A percentile compares a stretch with the other conserved stretches of the same genome.
Evolutionary conservation across 2,888 invertebrate species (phyloP).

Genomic region (Pecten maximus): DNA sequence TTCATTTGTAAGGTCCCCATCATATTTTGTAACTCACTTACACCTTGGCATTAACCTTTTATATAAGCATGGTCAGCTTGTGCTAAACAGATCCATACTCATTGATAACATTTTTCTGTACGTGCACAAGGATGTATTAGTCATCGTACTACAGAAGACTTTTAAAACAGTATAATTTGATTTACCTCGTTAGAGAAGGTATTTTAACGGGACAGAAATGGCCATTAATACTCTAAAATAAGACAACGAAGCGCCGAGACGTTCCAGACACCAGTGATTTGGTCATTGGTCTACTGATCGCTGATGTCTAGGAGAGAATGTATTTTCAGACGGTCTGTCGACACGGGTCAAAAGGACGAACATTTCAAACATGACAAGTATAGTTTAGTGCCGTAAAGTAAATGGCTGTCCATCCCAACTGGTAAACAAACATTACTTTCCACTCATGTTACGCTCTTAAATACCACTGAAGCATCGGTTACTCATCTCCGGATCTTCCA

Average conservation of each 20-base stretch:
- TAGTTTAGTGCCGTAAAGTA: background rate
- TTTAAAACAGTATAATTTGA: background rate
- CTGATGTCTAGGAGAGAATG: background rate
- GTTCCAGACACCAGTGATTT: background rate
- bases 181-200: background rate
- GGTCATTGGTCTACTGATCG: background rate
- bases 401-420: background rate
- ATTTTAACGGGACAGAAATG: background rate
- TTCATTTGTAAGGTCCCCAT: background rate
- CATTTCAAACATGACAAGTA: slow-evolving; percentile 2
- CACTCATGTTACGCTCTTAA: background rate
- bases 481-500: background rate
- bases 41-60: background rate
- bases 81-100: background rate
- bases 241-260: background rate
- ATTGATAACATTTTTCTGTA: background rate
- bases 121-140: background rate
- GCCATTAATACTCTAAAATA: background rate
- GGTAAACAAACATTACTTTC: slow-evolving; percentile 8
- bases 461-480: background rate
- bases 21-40: background rate
- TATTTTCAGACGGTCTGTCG: background rate
- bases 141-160: background rate
- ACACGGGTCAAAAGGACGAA: background rate
- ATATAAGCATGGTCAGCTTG: background rate